Percentiles rank a stretch among this genome's conserved stretches.
Evolutionary conservation across 2,888 invertebrate genomes (phyloP).

Genomic region (Drosophila sordidapex): DNA sequence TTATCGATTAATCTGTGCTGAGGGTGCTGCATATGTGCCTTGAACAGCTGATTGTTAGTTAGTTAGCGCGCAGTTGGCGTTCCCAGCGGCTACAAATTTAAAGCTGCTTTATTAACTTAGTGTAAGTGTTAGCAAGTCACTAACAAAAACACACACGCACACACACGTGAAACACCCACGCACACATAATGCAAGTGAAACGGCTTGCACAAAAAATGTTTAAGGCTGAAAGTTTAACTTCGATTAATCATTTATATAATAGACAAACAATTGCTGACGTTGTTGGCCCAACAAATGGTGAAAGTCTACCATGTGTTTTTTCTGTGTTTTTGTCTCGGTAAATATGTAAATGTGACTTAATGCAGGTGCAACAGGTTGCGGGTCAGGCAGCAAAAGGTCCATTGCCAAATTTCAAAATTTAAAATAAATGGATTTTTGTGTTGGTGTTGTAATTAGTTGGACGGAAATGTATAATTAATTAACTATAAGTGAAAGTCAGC

Average conservation of each 20-base stretch:
- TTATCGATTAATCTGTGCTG: conserved; percentile 30
- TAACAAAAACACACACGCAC: conserved; percentile 13
- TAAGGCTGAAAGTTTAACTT: background rate
- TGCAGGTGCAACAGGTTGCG: conserved; percentile 41
- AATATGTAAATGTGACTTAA: conserved; percentile 39
- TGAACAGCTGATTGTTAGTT: conserved; percentile 41
- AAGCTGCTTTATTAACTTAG: conserved; percentile 38
- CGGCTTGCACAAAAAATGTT: conserved; percentile 17
- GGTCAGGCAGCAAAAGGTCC: background rate
- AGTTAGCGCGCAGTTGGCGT: conserved; percentile 36
- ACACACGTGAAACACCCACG: background rate
- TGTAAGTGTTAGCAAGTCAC: conserved; percentile 35
- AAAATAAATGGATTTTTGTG: conserved; percentile 19
- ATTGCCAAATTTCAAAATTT: conserved; percentile 21
- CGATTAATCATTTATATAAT: conserved; percentile 53
- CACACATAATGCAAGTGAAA: conserved; percentile 27
- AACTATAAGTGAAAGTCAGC: conserved; percentile 32
- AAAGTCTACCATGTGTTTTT: conserved; percentile 32
- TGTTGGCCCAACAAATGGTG: conserved; percentile 43
- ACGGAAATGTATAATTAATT: conserved; percentile 11
- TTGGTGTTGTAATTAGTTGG: conserved; percentile 12
- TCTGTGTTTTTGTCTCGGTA: background rate
- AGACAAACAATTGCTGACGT: conserved; percentile 48
- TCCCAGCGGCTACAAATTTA: conserved; percentile 26
- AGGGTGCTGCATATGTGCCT: conserved; percentile 27